phyloP scores from a whole-genome alignment of 1,140 invertebrate genomes.

The Drosophila triauraria region DNA sequence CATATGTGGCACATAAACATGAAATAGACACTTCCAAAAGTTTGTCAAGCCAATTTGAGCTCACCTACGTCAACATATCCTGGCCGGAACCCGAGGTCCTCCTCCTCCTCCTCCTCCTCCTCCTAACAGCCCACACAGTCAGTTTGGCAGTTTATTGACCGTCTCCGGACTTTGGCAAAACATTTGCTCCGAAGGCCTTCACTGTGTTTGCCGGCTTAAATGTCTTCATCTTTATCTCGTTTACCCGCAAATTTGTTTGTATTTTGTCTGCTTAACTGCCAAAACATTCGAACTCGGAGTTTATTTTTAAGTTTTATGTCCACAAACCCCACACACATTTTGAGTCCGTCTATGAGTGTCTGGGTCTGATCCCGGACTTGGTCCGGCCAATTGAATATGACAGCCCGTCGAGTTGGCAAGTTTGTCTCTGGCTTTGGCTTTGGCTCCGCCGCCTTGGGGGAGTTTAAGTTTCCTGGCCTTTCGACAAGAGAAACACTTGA shows the following conservation, averaged over 20 bases:
- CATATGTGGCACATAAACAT: constrained; percentile 40
- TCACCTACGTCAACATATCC: constrained; percentile 46
- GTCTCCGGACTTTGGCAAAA: constrained; percentile 41
- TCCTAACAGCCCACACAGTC: constrained; percentile 20
- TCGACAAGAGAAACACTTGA: constrained; percentile 11
- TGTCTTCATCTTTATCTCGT: constrained; percentile 55
- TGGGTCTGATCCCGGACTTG: constrained; percentile 8
- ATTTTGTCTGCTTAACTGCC: constrained; percentile 44
- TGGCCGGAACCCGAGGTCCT: neutral
- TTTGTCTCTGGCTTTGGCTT: constrained; percentile 26
- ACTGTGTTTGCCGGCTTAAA: constrained; percentile 53
- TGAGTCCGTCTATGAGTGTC: constrained; percentile 1
- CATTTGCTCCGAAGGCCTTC: constrained; percentile 38
- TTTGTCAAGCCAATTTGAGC: constrained; percentile 52
- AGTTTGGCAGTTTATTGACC: constrained; percentile 53
- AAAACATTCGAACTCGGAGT: constrained; percentile 52
- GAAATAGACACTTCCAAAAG: constrained; percentile 51
- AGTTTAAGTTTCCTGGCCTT: constrained; percentile 27
- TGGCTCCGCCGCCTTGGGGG: neutral
- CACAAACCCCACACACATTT: constrained; percentile 23
- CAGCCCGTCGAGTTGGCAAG: constrained; percentile 48
- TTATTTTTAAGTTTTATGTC: constrained; percentile 63
- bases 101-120: too few species aligned
- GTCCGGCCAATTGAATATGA: constrained; percentile 52
- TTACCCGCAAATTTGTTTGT: constrained; percentile 58